Conservation (phyloP, 2,113 vertebrate species). For the Mormyrus iriodes region DNA sequence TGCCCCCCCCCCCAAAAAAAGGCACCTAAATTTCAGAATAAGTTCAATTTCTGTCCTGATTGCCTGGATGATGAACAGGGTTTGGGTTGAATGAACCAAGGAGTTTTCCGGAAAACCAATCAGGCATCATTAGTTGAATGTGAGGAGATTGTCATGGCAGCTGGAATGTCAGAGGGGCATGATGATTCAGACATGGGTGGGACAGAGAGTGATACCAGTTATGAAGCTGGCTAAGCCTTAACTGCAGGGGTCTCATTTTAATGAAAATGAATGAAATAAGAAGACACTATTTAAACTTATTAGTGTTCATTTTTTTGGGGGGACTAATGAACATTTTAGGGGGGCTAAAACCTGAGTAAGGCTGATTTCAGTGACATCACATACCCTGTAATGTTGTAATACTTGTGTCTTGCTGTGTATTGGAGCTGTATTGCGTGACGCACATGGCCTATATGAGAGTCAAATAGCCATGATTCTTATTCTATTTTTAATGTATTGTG, state of each 20-base stretch:
- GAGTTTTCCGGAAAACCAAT: slow-evolving; percentile 20
- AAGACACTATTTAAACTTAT: not conserved
- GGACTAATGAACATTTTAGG: not conserved
- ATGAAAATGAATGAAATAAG: not conserved
- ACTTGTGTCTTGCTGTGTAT: not conserved
- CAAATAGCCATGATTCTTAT: not conserved
- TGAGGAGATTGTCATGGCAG: slow-evolving; percentile 15
- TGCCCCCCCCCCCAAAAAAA: not conserved
- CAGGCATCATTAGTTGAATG: slow-evolving; percentile 12
- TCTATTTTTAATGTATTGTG: not conserved
- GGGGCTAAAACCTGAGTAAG: not conserved
- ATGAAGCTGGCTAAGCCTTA: not conserved
- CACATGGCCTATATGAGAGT: not conserved
- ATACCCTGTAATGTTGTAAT: not conserved
- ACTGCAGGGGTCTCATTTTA: not conserved
- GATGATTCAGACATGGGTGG: not conserved
- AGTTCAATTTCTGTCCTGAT: not conserved
- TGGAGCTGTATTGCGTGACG: not conserved
- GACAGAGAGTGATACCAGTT: not conserved
- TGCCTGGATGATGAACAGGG: not conserved
- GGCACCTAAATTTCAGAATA: not conserved
- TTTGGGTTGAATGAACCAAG: slow-evolving; percentile 8
- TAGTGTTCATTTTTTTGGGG: not conserved
- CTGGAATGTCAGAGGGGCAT: slow-evolving; percentile 13
- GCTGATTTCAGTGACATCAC: not conserved